Evolutionary conservation across 2,888 invertebrate species (phyloP).

Genomic region (Himalopsyche japonica): DNA sequence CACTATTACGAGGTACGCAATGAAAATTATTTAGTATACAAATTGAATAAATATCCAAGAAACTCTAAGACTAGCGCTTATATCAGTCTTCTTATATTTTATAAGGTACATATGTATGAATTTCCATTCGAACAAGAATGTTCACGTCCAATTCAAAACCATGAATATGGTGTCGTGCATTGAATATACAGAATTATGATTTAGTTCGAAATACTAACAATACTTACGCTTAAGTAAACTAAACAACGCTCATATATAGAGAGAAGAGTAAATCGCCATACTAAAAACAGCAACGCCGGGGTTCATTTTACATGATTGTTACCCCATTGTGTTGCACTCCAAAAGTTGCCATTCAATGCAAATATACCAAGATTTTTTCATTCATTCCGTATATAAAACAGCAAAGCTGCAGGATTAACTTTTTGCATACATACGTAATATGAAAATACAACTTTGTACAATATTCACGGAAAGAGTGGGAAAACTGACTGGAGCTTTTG

Average conservation of each 20-base stretch:
- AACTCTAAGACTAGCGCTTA: too few relatives aligned
- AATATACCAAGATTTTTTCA: constrained; percentile 34
- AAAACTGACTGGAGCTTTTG: neutral
- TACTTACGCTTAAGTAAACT: neutral
- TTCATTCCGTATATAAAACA: constrained; percentile 30
- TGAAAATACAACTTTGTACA: constrained; percentile 19
- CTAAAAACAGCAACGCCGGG: constrained; percentile 5
- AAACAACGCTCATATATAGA: neutral
- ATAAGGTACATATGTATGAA: too few relatives aligned
- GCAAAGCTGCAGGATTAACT: constrained; percentile 36
- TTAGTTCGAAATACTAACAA: neutral
- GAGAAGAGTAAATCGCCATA: constrained; percentile 4
- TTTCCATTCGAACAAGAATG: too few relatives aligned
- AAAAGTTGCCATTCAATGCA: constrained; percentile 29
- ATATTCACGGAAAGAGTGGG: neutral
- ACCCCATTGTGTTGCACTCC: constrained; percentile 28
- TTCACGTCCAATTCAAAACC: neutral
- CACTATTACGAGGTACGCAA: too few relatives aligned
- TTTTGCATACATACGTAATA: constrained; percentile 28
- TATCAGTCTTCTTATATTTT: too few relatives aligned
- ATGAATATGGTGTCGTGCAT: neutral
- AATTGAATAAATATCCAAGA: too few relatives aligned
- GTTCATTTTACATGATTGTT: constrained; percentile 37
- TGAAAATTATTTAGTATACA: too few relatives aligned
- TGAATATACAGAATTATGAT: neutral